phyloP scores from a whole-genome alignment of 1,140 invertebrate genomes.

The Drosophila tropicalis region DNA sequence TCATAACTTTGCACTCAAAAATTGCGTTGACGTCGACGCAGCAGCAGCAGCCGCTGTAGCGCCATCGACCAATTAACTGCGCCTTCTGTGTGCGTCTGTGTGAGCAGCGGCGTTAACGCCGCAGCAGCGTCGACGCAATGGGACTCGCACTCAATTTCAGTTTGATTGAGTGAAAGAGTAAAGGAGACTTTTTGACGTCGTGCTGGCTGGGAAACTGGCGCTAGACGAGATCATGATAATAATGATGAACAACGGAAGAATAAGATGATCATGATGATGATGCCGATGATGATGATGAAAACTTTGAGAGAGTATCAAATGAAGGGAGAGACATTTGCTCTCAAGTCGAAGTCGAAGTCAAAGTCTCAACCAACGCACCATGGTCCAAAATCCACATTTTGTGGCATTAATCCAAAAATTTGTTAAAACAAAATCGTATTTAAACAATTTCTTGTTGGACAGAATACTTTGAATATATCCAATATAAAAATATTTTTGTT shows the following conservation, averaged over 20 bases:
- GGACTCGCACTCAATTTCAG: conserved; percentile 17
- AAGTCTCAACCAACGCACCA: conserved; percentile 22
- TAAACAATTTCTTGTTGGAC: no score
- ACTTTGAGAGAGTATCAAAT: conserved; percentile 22
- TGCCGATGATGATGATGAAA: conserved; percentile 17
- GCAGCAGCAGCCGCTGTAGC: conserved; percentile 46
- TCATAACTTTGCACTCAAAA: conserved; percentile 10
- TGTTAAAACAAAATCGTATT: no score
- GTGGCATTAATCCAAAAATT: no score
- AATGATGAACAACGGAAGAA: conserved; percentile 15
- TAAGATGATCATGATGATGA: conserved; percentile 40
- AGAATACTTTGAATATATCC: no score
- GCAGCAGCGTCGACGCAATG: not conserved
- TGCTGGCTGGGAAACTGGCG: conserved; percentile 56
- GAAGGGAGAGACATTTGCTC: conserved; percentile 1
- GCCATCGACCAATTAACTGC: conserved; percentile 41
- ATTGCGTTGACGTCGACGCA: conserved; percentile 39
- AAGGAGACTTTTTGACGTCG: conserved; percentile 50
- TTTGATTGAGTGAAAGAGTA: conserved; percentile 38
- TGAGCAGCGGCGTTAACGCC: conserved; percentile 11
- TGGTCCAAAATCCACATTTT: no score
- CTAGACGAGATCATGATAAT: conserved; percentile 48
- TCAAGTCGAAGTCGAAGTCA: conserved; percentile 11
- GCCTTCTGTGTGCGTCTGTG: conserved; percentile 23
- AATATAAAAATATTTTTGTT: no score